Conservation (phyloP, 1,140 invertebrate species). For the Teleogryllus occipitalis region DNA sequence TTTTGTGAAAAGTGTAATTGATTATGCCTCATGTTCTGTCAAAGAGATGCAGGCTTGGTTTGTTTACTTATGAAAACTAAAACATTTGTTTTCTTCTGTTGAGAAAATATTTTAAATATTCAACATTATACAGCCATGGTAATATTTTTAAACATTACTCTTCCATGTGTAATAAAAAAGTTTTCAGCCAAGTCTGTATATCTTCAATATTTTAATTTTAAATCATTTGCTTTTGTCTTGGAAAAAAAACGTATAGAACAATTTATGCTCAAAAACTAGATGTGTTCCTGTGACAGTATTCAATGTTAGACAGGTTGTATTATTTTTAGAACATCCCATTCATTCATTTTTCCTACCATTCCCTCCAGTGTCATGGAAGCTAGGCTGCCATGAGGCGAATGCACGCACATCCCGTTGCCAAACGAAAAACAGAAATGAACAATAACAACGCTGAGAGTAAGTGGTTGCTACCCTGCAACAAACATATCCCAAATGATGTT, state of each 20-base stretch:
- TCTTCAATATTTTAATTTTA: too few relatives aligned
- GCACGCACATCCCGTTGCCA: constrained; percentile 10
- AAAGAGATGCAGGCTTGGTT: too few relatives aligned
- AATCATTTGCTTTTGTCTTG: not conserved
- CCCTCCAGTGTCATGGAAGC: constrained; percentile 20
- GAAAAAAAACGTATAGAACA: not conserved
- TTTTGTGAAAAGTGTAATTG: too few relatives aligned
- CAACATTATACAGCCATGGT: too few relatives aligned
- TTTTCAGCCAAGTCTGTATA: too few relatives aligned
- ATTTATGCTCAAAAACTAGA: not conserved
- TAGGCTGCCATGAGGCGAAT: constrained; percentile 18
- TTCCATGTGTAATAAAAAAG: too few relatives aligned
- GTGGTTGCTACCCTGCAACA: not conserved
- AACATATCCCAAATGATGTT: not conserved
- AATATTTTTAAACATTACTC: too few relatives aligned
- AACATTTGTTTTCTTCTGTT: too few relatives aligned
- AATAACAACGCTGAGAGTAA: constrained; percentile 13
- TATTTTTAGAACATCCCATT: not conserved
- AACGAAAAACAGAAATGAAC: constrained; percentile 12
- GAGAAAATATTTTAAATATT: too few relatives aligned
- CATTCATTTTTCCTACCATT: constrained; percentile 19
- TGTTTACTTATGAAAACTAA: too few relatives aligned
- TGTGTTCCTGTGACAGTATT: not conserved
- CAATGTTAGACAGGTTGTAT: not conserved
- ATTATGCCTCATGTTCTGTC: too few relatives aligned